phyloP scores from a whole-genome alignment of 2,113 vertebrate species.

The Vulpes lagopus region DNA sequence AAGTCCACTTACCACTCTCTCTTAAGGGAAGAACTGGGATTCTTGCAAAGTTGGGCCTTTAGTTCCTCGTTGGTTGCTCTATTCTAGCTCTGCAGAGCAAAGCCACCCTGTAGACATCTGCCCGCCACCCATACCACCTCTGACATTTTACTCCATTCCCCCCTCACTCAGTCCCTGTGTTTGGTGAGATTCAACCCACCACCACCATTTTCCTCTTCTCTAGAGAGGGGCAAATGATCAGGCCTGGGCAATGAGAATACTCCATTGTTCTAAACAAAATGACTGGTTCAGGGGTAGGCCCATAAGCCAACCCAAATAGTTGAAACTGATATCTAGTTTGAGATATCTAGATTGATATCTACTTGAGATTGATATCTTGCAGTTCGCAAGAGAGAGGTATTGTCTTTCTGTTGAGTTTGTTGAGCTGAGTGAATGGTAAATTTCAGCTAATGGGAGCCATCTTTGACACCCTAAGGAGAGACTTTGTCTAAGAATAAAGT shows the following conservation, averaged over 20 bases:
- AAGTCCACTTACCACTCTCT: background rate
- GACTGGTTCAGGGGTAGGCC: background rate
- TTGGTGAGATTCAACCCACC: background rate
- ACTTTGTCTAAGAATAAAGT: constrained; percentile 18
- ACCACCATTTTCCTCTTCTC: background rate
- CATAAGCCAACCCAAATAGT: background rate
- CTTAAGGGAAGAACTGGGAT: background rate
- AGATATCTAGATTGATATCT: no score
- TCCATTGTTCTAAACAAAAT: background rate
- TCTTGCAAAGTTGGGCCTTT: background rate
- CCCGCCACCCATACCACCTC: background rate
- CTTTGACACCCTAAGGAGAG: background rate
- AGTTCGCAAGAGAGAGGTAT: background rate
- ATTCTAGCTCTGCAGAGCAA: background rate
- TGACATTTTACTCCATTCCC: background rate
- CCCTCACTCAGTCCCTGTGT: background rate
- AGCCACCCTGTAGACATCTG: background rate
- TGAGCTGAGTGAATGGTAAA: background rate
- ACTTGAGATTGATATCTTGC: background rate
- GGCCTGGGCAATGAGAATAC: background rate
- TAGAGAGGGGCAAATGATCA: background rate
- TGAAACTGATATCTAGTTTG: background rate
- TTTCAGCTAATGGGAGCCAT: background rate
- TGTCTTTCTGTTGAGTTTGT: background rate
- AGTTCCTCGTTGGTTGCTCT: background rate